Evolutionary conservation across 2,797 vertebrate species (phyloP), one percentile per base, ranked within the genome.

Genomic region (Phyllotis vaccarum): DNA sequence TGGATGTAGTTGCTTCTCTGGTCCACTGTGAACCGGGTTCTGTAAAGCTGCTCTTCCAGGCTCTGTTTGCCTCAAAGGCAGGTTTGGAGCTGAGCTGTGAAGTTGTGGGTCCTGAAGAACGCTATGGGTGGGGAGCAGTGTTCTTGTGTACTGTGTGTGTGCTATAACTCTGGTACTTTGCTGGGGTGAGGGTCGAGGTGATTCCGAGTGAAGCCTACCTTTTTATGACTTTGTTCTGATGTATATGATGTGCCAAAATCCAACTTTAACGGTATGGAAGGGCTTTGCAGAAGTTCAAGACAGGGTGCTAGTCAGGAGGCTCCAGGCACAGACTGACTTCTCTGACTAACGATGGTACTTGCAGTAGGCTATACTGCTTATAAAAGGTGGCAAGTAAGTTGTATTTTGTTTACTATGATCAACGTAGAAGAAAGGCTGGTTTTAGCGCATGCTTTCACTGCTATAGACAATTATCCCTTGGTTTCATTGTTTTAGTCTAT

Each of bases 111-210:
- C 54, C 37, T 52, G 79, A 54, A 82, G 46, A 31, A 0, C 10
- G 12, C 6, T 0, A 0, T 58, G 17, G 43, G 27, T 52, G 11
- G 31, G 16, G 54, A 19, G 21, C 34, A 11, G 60, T n/a, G 21
- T 74, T 54, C 31, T 49, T 34, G 21, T 3, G 6, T 54, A 12
- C 29, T 1, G 0, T 2, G 1, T 7, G 43, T 1, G 29, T 0
- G 2, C 0, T 5, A 0, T 3, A n/a, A 60, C 6, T 21, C n/a
- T 85, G 62, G 49, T 56, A 40, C 62, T 72, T 46, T 10, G 27
- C 3, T 70, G 46, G 46, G 27, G 40, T 43, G 6, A 58, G 49
- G 34, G 10, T 64, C 22, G 14, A n/a, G 58, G 31, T 22, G 58
- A 34, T 89, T 89, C 78, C 27, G 3, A 22, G 10, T 2, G 40